Percentiles rank a stretch among this genome's conserved stretches.
phyloP scores from a whole-genome alignment of 2,888 invertebrate species.

The Ophion costatus region DNA sequence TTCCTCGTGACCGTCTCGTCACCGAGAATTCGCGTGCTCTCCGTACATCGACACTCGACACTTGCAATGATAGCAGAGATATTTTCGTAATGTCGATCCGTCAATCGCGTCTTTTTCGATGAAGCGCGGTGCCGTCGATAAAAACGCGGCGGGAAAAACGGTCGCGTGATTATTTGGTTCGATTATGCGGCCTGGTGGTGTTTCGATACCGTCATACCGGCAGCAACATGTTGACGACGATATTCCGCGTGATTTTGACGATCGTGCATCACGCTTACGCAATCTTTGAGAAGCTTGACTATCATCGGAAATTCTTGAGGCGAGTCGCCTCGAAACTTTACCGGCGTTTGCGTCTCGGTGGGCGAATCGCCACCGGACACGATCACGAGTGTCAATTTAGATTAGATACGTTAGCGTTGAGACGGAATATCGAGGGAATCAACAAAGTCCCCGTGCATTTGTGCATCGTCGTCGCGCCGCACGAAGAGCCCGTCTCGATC shows the following conservation, averaged over 20 bases:
- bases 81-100: background rate
- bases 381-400: slow-evolving; percentile 10
- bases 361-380: background rate
- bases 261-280: slow-evolving; percentile 58
- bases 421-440: slow-evolving; percentile 36
- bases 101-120: background rate
- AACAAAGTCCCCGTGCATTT: slow-evolving; percentile 87
- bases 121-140: background rate
- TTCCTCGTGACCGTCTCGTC: slow-evolving; percentile 45
- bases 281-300: slow-evolving; percentile 29
- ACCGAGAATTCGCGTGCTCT: background rate
- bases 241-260: slow-evolving; percentile 63
- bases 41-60: background rate
- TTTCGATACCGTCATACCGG: slow-evolving; percentile 28
- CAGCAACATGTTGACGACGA: slow-evolving; percentile 65
- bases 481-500: slow-evolving; percentile 85
- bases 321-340: slow-evolving; percentile 29
- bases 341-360: slow-evolving; percentile 37
- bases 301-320: slow-evolving; percentile 29
- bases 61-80: background rate
- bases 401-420: background rate
- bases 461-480: slow-evolving; percentile 87
- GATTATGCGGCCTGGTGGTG: slow-evolving; percentile 65
- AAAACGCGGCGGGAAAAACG: background rate
- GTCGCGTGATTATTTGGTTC: slow-evolving; percentile 16